phyloP scores from a whole-genome alignment of 2,888 invertebrate species.

The Sepioteuthis lessoniana region DNA sequence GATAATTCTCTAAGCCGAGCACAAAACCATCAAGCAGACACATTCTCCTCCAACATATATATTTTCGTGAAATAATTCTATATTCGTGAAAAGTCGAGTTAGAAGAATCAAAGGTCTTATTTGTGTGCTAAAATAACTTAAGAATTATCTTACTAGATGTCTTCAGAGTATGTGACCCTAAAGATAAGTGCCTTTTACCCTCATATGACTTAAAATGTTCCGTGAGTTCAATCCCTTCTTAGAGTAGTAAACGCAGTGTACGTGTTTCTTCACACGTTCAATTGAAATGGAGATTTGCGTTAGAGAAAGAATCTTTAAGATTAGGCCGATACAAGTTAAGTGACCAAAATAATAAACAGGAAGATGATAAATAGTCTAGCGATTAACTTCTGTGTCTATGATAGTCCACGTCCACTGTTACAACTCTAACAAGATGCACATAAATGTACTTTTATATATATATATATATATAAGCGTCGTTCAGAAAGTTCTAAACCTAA shows the following conservation, averaged over 20 bases:
- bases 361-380: background rate
- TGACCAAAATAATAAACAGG: background rate
- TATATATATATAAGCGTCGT: too few relatives aligned
- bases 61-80: background rate
- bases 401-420: background rate
- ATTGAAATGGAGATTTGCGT: background rate
- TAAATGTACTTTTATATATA: too few relatives aligned
- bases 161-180: background rate
- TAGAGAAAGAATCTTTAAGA: background rate
- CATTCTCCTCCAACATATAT: too few relatives aligned
- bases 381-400: background rate
- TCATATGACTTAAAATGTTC: background rate
- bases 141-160: background rate
- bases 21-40: too few relatives aligned
- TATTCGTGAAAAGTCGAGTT: background rate
- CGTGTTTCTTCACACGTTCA: background rate
- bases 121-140: background rate
- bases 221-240: background rate
- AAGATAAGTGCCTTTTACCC: background rate
- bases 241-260: background rate
- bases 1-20: too few relatives aligned
- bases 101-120: background rate
- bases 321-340: background rate
- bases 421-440: background rate
- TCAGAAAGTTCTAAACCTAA: too few relatives aligned